Evolutionary conservation across 2,113 vertebrate genomes (phyloP).

Genomic region (Accipiter cooperii): DNA sequence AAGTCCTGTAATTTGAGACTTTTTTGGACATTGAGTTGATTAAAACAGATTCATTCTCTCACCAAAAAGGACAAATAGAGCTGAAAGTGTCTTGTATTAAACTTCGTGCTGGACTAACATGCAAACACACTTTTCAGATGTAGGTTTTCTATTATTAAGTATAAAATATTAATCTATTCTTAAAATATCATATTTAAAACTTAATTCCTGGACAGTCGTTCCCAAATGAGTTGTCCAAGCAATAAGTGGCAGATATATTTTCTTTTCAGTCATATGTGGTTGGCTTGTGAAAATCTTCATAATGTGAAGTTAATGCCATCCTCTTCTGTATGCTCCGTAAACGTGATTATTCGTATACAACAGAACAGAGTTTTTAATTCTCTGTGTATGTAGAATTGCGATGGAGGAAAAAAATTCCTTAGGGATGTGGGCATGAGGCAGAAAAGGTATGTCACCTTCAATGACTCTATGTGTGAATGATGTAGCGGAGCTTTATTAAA

Average conservation of each 20-base stretch:
- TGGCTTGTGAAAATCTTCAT: neutral
- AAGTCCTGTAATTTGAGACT: neutral
- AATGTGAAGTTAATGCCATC: neutral
- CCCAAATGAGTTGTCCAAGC: neutral
- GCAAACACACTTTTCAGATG: neutral
- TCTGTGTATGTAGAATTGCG: neutral
- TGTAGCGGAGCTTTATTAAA: neutral
- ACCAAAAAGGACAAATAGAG: neutral
- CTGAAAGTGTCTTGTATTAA: neutral
- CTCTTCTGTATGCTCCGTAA: neutral
- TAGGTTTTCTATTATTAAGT: neutral
- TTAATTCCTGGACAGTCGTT: neutral
- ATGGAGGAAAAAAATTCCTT: neutral
- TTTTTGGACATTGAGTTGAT: neutral
- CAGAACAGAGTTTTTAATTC: neutral
- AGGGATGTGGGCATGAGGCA: neutral
- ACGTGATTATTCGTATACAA: neutral
- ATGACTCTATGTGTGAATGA: neutral
- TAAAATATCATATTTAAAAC: neutral
- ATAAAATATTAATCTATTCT: neutral
- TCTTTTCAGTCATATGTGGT: neutral
- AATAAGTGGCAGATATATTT: neutral
- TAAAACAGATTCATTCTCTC: neutral
- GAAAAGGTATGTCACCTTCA: neutral
- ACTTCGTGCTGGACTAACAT: neutral